Conservation (phyloP, 2,888 invertebrate genomes). For the Brachyptera putata region DNA sequence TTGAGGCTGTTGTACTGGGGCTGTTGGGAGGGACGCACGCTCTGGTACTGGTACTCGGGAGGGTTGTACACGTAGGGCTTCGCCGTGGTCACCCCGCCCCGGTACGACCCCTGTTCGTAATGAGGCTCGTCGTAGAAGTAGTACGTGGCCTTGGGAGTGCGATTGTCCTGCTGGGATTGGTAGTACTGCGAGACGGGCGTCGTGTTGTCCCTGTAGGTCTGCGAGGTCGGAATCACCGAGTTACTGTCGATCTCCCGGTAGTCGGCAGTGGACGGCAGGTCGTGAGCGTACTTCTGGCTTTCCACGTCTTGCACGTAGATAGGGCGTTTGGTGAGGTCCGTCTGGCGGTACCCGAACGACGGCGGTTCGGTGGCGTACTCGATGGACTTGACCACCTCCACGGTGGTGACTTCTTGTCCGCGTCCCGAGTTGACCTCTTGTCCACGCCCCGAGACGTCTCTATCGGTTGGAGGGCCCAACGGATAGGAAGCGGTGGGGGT, state of each 20-base stretch:
- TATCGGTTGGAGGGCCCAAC: neutral
- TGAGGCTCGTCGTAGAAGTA: slow-evolving; percentile 61
- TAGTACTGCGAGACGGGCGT: neutral
- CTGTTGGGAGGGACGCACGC: neutral
- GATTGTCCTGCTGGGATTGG: slow-evolving; percentile 2
- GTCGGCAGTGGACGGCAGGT: neutral
- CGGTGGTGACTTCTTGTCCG: slow-evolving; percentile 4
- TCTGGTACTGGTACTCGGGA: neutral
- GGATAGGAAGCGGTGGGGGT: neutral
- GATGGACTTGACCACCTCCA: neutral
- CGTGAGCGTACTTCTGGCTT: neutral
- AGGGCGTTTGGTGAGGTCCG: slow-evolving; percentile 17
- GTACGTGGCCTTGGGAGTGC: slow-evolving; percentile 50
- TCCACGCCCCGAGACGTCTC: too few relatives aligned
- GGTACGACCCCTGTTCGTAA: neutral
- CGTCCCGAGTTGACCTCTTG: neutral
- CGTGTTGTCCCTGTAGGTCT: slow-evolving; percentile 8
- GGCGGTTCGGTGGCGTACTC: slow-evolving; percentile 14
- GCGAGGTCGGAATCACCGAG: neutral
- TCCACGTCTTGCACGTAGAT: slow-evolving; percentile 19
- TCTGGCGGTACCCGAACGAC: slow-evolving; percentile 13
- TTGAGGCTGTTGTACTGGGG: neutral
- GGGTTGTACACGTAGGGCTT: neutral
- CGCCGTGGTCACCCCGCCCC: slow-evolving; percentile 29
- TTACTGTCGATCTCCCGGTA: slow-evolving; percentile 5